Evolutionary conservation across 2,113 vertebrate genomes (phyloP), one percentile per base, ranked within the genome.

Genomic region (Otocyon megalotis): DNA sequence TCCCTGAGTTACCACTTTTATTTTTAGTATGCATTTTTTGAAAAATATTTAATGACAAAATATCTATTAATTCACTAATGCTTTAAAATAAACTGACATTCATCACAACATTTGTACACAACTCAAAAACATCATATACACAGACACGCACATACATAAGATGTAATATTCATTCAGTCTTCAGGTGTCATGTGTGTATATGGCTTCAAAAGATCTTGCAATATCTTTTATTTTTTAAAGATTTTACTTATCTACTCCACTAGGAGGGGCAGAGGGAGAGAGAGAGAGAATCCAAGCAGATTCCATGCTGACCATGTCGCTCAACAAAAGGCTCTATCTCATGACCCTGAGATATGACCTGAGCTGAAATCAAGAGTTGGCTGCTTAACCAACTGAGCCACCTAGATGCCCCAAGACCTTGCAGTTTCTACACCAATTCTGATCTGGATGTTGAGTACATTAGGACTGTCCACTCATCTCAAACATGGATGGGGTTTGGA

Each of bases 11-110:
- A n/a, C 26, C 6, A 22, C 4, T 77, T 43, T 82, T 71, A 63
- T 50, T 93, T 94, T 84, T 80, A 84, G n/a, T 50, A 92, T 85
- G 69, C 37, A 30, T 69, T 62, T 93, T 63, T 14, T 93, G 28
- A 85, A 95, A 97, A 88, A 88, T 58, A 72, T 26, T 77, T 56
- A 86, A 71, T 69, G 50, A 95, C 2, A 86, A 95, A 97, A 84
- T 74, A 81, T 62, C 20, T 93, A 90, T 28, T 81, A 91, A 92
- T 35, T 95, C 35, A 92, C n/a, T 53, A 76, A 92, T 26, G 13
- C 1, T 63, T 82, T 89, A 20, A 96, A 95, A 81, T 89, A 92
- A 92, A 65, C 60, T 56, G 35, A 37, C 17, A 82, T 67, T 85
- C 15, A 28, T 84, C 35, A 82, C 53, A 90, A 50, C 77, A 81